Evolutionary conservation across 35 echinoderm and acorn worm genomes (phyloP).

Genomic region (Ptychodera flava): DNA sequence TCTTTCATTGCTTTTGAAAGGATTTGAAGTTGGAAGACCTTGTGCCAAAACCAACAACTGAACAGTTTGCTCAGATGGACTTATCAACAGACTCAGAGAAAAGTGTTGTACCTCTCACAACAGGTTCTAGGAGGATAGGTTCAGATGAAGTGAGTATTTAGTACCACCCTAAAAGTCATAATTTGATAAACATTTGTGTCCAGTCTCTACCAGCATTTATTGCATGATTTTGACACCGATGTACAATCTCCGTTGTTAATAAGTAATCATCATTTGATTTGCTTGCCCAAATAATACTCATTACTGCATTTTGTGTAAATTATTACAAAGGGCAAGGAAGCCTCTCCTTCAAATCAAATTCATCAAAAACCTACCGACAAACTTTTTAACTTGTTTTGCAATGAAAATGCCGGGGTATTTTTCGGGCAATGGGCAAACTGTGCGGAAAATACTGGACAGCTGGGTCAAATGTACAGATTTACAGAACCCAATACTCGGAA

Average conservation of each 20-base stretch:
- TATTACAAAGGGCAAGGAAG: not conserved
- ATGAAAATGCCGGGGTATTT: too few relatives aligned
- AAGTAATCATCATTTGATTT: not conserved
- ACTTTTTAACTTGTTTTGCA: too few relatives aligned
- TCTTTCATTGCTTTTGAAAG: slow-evolving; percentile 26
- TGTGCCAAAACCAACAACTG: slow-evolving; percentile 40
- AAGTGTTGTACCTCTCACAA: slow-evolving; percentile 55
- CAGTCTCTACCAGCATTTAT: too few relatives aligned
- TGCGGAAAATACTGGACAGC: too few relatives aligned
- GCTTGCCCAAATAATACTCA: not conserved
- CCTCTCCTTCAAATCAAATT: slow-evolving; percentile 14
- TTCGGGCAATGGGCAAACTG: too few relatives aligned
- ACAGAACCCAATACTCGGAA: too few relatives aligned
- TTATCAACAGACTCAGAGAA: slow-evolving; percentile 24
- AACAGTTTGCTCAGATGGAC: slow-evolving; percentile 45
- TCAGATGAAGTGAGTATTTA: slow-evolving; percentile 55
- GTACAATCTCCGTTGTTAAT: not conserved
- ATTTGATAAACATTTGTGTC: too few relatives aligned
- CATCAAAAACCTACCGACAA: slow-evolving; percentile 13
- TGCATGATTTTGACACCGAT: too few relatives aligned
- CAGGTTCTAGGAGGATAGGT: slow-evolving; percentile 35
- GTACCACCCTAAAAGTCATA: not conserved
- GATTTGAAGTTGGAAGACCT: slow-evolving; percentile 42
- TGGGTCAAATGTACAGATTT: too few relatives aligned
- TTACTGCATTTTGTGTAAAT: not conserved